These are phyloP conservation scores for Aphis gossypii DNA, from an alignment of 1,140 invertebrate species.

Conservation along the genomic window DNA sequence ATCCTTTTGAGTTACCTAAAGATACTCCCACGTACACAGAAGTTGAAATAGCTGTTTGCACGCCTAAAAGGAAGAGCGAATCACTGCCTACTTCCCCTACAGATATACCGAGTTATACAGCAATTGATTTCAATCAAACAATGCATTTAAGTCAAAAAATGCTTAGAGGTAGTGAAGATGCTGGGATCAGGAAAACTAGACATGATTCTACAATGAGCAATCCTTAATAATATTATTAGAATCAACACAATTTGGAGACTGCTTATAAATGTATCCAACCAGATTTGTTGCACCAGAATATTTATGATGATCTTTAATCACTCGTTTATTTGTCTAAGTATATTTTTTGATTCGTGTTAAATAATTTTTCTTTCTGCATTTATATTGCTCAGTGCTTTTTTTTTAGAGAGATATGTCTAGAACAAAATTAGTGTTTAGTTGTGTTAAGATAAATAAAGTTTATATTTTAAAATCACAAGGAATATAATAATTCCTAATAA, in stretches of 20 bases:
- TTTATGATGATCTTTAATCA: background rate
- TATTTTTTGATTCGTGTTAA: background rate
- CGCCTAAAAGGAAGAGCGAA: constrained; percentile 63
- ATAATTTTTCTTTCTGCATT: background rate
- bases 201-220: constrained; percentile 68
- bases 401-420: background rate
- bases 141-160: constrained; percentile 78
- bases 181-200: constrained; percentile 72
- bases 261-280: background rate
- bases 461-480: background rate
- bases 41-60: constrained; percentile 62
- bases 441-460: background rate
- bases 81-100: constrained; percentile 67
- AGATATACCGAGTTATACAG: constrained; percentile 78
- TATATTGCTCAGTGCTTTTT: background rate
- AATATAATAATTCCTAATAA: background rate
- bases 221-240: constrained; percentile 31
- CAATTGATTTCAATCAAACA: constrained; percentile 93
- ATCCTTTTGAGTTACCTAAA: constrained; percentile 66
- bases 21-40: constrained; percentile 67
- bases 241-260: background rate
- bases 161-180: constrained; percentile 66
- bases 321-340: background rate
- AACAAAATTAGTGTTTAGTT: background rate
- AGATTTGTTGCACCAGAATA: background rate